Evolutionary conservation across 2,113 vertebrate genomes (phyloP).

Genomic region (Scalopus aquaticus): DNA sequence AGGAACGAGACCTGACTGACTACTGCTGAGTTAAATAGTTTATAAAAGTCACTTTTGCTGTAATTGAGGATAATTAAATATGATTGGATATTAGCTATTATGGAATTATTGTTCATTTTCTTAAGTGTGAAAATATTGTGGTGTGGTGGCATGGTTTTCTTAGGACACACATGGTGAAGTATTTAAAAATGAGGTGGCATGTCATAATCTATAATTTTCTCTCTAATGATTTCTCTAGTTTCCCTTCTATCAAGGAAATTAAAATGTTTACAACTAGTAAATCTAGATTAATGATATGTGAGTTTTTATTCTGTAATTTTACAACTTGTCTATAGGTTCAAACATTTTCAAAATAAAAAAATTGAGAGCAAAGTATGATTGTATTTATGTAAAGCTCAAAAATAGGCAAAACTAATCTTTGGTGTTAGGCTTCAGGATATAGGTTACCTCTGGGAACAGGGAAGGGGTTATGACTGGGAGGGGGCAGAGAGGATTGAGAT

Average conservation of each 20-base stretch:
- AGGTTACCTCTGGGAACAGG: background rate
- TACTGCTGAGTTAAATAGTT: background rate
- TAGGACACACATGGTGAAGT: background rate
- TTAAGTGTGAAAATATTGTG: background rate
- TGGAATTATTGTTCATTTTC: background rate
- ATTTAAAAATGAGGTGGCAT: background rate
- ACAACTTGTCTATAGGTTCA: background rate
- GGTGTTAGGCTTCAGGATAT: background rate
- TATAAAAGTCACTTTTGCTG: background rate
- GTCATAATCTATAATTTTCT: background rate
- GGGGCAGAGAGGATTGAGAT: background rate
- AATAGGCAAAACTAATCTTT: background rate
- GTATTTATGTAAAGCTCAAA: background rate
- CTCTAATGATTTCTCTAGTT: background rate
- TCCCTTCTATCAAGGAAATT: background rate
- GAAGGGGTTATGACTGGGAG: background rate
- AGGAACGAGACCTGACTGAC: background rate
- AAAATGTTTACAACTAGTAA: background rate
- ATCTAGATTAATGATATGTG: background rate
- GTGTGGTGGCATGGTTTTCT: background rate
- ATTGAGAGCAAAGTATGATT: background rate
- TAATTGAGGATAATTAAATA: conserved; percentile 10
- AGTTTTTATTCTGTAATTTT: background rate
- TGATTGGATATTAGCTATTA: background rate
- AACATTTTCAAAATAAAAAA: conserved; percentile 3